Evolutionary conservation across 2,113 vertebrate genomes (phyloP), one percentile per base, ranked within the genome.

Genomic region (Terrapene triunguis): DNA sequence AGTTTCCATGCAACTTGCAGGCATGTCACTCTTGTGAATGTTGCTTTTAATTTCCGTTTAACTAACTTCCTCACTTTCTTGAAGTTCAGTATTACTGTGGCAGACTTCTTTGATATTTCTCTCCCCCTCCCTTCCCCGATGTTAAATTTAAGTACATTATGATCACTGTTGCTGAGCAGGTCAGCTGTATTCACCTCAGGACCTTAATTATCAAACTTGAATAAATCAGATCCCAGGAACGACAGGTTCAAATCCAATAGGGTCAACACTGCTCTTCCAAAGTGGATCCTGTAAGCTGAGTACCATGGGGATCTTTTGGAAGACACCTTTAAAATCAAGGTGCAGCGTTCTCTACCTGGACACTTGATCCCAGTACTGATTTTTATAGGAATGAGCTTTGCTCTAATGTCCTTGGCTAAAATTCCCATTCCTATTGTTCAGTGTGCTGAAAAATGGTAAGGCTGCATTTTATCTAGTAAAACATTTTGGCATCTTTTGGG

Each of bases 371-470:
- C 29, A 4, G 29, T 21, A 85, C 78, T 93, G 51, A 51, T 95
- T 93, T 93, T 54, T 85, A 50, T 69, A 87, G 72, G 83, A 96
- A 86, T 72, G 21, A 42, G n/a, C 51, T 44, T 11, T 87, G 84
- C 82, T 35, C 47, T 17, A 1, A 4, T 25, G 87, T 87, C 94
- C 17, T 51, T 47, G 90, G 90, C 87, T 89, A 35, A 90, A 84
- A 76, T 25, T 13, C 10, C 80, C 62, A 2, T 55, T 87, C 50
- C 0, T 69, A 0, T 38, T 51, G 84, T 83, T 88, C 69, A 90
- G 35, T 29, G 85, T 80, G 59, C 80, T 0, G 4, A 29, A 79
- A 86, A 22, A 8, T 0, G 62, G 53, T 57, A 86, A 86, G 92
- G 53, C 83, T 3, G 4, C 22, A 0, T 83, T 80, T 65, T 93